Base-by-base conservation (phyloP, 1,140 invertebrate genomes). In the Dolichoris vasculosae region DNA sequence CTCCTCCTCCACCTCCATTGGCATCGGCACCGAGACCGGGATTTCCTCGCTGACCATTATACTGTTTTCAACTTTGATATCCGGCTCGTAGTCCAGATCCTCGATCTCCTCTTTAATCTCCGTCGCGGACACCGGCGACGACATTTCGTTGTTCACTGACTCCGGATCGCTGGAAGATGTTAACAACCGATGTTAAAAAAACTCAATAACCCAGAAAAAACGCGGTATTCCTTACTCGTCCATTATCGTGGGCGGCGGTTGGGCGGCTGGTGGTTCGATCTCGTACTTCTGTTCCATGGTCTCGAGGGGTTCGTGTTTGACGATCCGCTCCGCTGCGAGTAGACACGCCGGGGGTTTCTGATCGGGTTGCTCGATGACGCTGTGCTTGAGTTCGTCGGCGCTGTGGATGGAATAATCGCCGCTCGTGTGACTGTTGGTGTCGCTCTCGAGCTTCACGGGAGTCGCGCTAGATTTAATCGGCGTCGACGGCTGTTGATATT, bases 41-140 rank as follows among this genome's bases (percentile, higher is more conserved):
- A 86, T 84, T 67, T 84, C 77, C 20, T 84, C 48, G 23, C 26
- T 71, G 0, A 64, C 55, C 1, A 59, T 51, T 4, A 83, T 64
- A 9, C 43, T 83, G 40, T 79, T 73, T 32, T 83, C 82, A 15
- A 82, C 35, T 13, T 79, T 80, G 0, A 83, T 23, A 13, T 46
- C 67, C 3, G 85, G 11, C 13, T 86, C 63, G 63, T 89, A 93
- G 30, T 93, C 92, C 20, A 92, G 88, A 15, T 93, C 92, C 32
- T 94, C 93, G 0, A 92, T 86, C 88, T 94, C 93, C 82, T 92
- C 90, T 71, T 93, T 93, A 8, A 93, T 91, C 55, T 93, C 91
- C 23, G 89, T 83, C 9, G 87, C 51, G 43, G 86, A 88, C 20
- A 85, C 48, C 20, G 79, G 78, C 26, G 59, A 78, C 51, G 23